Percentiles rank a stretch among this genome's conserved stretches.
Conservation (phyloP, 2,888 invertebrate species). For the Tiphia femorata region DNA sequence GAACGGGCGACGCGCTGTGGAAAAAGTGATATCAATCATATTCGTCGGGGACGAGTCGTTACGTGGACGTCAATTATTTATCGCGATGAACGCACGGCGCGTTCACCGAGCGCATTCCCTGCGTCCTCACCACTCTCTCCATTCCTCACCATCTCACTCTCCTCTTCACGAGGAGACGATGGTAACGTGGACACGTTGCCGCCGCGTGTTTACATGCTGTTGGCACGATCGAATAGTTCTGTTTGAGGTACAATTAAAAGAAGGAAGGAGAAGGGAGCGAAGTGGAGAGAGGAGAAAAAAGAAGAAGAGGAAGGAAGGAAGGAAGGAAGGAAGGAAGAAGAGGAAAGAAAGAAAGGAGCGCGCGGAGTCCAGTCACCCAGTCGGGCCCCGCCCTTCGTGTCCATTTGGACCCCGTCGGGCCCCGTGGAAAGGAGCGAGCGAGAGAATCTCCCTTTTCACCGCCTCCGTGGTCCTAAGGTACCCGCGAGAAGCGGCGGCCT, state of each 20-base stretch:
- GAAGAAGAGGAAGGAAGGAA: slow-evolving; percentile 19
- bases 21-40: not conserved
- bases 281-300: slow-evolving; percentile 1
- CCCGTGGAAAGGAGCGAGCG: slow-evolving; percentile 11
- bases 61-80: slow-evolving; percentile 13
- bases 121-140: no score
- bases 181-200: no score
- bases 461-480: not conserved
- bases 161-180: no score
- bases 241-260: slow-evolving; percentile 46
- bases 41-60: slow-evolving; percentile 1
- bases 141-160: no score
- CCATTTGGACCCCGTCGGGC: slow-evolving; percentile 15
- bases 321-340: slow-evolving; percentile 12
- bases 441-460: not conserved
- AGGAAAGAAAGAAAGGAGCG: slow-evolving; percentile 9
- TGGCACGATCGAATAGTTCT: slow-evolving; percentile 46
- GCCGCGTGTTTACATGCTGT: slow-evolving; percentile 41
- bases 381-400: slow-evolving; percentile 28
- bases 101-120: no score
- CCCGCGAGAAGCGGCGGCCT: no score
- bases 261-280: slow-evolving; percentile 8
- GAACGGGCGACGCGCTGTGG: no score
- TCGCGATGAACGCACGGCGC: slow-evolving; percentile 3
- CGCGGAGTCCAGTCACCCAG: slow-evolving; percentile 26